Evolutionary conservation across 1,140 invertebrate species (phyloP), one percentile per base, ranked within the genome.

Genomic region (Diachasmimorpha longicaudata): DNA sequence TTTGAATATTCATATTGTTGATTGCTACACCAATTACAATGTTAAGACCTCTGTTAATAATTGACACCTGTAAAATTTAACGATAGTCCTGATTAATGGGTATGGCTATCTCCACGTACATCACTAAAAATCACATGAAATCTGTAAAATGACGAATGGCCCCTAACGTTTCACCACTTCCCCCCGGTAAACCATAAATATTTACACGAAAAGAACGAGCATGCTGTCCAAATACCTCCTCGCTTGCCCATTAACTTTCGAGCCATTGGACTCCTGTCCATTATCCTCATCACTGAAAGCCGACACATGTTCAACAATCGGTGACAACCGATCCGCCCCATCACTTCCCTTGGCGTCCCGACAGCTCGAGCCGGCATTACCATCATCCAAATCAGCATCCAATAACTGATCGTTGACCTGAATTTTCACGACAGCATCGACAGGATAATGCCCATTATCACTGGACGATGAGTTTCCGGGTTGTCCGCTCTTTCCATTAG

Each of bases 161-260:
- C n/a, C n/a, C n/a, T n/a, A n/a, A n/a, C n/a, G n/a, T n/a, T n/a
- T n/a, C n/a, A n/a, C n/a, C n/a, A n/a, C n/a, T n/a, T n/a, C n/a
- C n/a, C n/a, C n/a, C n/a, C n/a, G n/a, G n/a, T 31, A 31, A 42
- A 13, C 39, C 39, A 13, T 42, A 52, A 72, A 77, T 84, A 84
- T 83, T 88, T 85, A 88, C 81, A 87, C 78, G 76, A 85, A 81
- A 46, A 88, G 79, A 75, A 88, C 86, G 78, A 88, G 87, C 85
- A 85, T 86, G 69, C 86, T 87, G 83, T 85, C 86, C 78, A 88
- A 80, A 84, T 86, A 85, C 78, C 81, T 86, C 46, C 82, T 82
- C 77, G 72, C 81, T 82, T 76, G 74, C n/a, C 75, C 77, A 75
- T 79, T 79, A 36, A 77, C 42, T 55, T 79, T 77, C 55, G 85